Percentiles rank a stretch among this genome's conserved stretches.
phyloP scores from a whole-genome alignment of 2,888 invertebrate species.

The Ectemnius lituratus region DNA sequence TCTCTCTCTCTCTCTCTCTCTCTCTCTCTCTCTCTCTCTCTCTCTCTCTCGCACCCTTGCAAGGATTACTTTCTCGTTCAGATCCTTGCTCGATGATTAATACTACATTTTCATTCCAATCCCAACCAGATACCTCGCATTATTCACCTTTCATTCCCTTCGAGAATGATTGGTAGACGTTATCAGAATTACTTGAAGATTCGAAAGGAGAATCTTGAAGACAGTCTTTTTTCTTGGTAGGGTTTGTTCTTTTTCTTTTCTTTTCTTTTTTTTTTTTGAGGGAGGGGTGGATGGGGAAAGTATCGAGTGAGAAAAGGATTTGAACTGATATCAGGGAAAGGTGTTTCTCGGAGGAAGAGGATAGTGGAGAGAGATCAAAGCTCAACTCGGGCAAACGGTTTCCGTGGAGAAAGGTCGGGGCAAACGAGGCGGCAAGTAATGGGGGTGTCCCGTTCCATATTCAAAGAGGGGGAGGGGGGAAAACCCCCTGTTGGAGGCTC shows the following conservation, averaged over 20 bases:
- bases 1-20: slow-evolving; percentile 21
- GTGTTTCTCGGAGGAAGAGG: neutral
- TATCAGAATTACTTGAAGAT: neutral
- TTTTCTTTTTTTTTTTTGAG: too few relatives aligned
- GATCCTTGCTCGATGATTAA: slow-evolving; percentile 32
- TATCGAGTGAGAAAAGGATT: neutral
- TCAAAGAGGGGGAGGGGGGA: neutral
- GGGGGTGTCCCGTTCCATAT: slow-evolving; percentile 9
- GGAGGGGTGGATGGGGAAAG: too few relatives aligned
- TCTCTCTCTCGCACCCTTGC: slow-evolving; percentile 13
- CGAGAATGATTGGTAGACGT: neutral
- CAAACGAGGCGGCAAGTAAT: neutral
- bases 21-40: slow-evolving; percentile 21
- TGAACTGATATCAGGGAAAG: neutral
- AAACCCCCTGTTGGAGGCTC: too few relatives aligned
- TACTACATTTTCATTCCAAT: slow-evolving; percentile 30
- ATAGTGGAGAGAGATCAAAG: neutral
- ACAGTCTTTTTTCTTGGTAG: too few relatives aligned
- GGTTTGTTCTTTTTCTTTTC: too few relatives aligned
- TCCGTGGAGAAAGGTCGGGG: slow-evolving; percentile 3
- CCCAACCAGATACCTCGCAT: neutral
- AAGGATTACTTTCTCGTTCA: slow-evolving; percentile 27
- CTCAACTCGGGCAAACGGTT: slow-evolving; percentile 18
- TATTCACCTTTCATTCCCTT: neutral
- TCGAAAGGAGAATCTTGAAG: too few relatives aligned